phyloP scores from a whole-genome alignment of 2,888 invertebrate species.

The Eilema caniola region DNA sequence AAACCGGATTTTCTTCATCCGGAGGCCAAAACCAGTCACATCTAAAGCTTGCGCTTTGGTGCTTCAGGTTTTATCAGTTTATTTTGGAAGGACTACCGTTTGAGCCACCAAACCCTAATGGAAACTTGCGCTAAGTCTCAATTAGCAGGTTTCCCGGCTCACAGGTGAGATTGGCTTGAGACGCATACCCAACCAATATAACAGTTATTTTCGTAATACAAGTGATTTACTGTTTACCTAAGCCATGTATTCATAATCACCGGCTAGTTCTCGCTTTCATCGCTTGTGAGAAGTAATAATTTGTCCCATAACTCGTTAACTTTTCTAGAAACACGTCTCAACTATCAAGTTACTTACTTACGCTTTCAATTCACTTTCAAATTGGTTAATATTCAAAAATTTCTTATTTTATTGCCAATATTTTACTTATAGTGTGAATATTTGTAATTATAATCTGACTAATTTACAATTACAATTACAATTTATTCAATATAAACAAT shows the following conservation, averaged over 20 bases:
- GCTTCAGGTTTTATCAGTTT: too few relatives aligned
- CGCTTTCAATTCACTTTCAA: conserved; percentile 20
- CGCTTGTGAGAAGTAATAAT: conserved; percentile 10
- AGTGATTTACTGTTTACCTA: neutral
- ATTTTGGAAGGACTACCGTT: too few relatives aligned
- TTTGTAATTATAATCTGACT: neutral
- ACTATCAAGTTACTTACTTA: conserved; percentile 5
- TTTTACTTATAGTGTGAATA: conserved; percentile 11
- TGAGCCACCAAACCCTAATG: too few relatives aligned
- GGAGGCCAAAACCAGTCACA: too few relatives aligned
- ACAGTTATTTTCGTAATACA: neutral
- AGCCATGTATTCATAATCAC: conserved; percentile 2
- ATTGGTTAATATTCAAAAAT: conserved; percentile 15
- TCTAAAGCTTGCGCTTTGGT: too few relatives aligned
- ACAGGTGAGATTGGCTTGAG: too few relatives aligned
- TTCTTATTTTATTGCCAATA: conserved; percentile 16
- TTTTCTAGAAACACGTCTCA: conserved; percentile 18
- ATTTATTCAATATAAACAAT: too few relatives aligned
- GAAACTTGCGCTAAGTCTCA: too few relatives aligned
- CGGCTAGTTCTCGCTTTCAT: conserved; percentile 17
- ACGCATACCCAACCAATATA: too few relatives aligned
- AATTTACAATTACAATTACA: too few relatives aligned
- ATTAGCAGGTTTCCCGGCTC: too few relatives aligned
- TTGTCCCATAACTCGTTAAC: conserved; percentile 17
- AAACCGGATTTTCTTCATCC: too few relatives aligned